phyloP scores from a whole-genome alignment of 1,140 invertebrate species.

The Temnothorax longispinosus region DNA sequence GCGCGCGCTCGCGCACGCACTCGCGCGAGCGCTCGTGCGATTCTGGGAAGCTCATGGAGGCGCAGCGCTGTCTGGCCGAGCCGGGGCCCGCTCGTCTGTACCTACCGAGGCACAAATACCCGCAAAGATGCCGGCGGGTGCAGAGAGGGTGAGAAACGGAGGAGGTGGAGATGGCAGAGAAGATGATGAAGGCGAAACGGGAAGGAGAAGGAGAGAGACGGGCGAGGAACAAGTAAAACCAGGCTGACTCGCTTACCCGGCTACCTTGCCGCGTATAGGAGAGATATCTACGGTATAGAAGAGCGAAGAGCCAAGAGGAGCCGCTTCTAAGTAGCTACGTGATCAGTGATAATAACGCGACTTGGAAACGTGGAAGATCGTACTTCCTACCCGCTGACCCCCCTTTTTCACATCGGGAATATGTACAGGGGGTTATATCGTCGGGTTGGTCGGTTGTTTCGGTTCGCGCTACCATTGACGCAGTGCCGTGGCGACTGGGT shows the following conservation, averaged over 20 bases:
- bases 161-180: constrained; percentile 29
- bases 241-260: constrained; percentile 66
- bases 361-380: constrained; percentile 75
- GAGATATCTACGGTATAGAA: constrained; percentile 72
- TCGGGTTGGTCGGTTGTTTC: constrained; percentile 54
- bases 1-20: constrained; percentile 39
- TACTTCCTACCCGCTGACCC: constrained; percentile 49
- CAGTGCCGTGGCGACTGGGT: constrained; percentile 6
- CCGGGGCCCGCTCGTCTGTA: constrained; percentile 77
- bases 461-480: constrained; percentile 53
- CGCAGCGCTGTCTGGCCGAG: constrained; percentile 85
- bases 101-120: constrained; percentile 74
- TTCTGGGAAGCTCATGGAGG: constrained; percentile 83
- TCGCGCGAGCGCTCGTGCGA: constrained; percentile 47
- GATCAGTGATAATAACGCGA: constrained; percentile 85
- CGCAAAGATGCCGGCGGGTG: constrained; percentile 62
- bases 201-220: constrained; percentile 38
- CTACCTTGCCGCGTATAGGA: constrained; percentile 68
- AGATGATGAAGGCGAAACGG: constrained; percentile 9
- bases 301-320: constrained; percentile 66
- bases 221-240: constrained; percentile 70
- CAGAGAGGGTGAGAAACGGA: constrained; percentile 66
- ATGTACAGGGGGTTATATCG: constrained; percentile 61
- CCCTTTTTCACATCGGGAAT: constrained; percentile 67
- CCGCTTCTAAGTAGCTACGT: constrained; percentile 85